Conservation (phyloP, 2,888 invertebrate species). For the Stictocephala bisonia region DNA sequence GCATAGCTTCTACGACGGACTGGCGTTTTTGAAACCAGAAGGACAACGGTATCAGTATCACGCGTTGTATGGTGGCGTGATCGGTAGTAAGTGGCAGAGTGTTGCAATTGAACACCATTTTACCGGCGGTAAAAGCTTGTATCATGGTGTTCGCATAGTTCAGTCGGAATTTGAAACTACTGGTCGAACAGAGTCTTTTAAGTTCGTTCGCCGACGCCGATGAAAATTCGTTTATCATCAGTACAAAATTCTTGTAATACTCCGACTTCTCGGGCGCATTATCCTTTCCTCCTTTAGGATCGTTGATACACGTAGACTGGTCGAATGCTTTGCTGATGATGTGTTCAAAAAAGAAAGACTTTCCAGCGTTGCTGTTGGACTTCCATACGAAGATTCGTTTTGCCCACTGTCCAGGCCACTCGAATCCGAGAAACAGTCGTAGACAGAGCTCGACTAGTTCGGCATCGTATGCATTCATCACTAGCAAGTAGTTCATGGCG, state of each 20-base stretch:
- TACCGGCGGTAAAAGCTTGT: not conserved
- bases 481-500: not conserved
- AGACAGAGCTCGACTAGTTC: not conserved
- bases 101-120: not conserved
- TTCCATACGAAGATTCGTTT: not conserved
- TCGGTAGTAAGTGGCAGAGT: not conserved
- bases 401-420: not conserved
- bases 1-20: not conserved
- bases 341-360: not conserved
- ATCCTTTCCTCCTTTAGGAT: not conserved
- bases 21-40: not conserved
- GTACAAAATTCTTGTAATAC: not conserved
- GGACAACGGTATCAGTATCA: not conserved
- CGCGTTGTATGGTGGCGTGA: not conserved
- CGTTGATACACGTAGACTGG: not conserved
- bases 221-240: not conserved
- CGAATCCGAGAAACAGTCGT: not conserved
- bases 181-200: not conserved
- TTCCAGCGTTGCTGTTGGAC: not conserved
- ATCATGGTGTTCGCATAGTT: not conserved
- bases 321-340: not conserved
- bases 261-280: not conserved
- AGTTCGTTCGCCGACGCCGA: not conserved
- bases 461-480: not conserved
- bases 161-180: not conserved